Evolutionary conservation across 2,888 invertebrate species (phyloP).

Genomic region (Agrotis exclamationis): DNA sequence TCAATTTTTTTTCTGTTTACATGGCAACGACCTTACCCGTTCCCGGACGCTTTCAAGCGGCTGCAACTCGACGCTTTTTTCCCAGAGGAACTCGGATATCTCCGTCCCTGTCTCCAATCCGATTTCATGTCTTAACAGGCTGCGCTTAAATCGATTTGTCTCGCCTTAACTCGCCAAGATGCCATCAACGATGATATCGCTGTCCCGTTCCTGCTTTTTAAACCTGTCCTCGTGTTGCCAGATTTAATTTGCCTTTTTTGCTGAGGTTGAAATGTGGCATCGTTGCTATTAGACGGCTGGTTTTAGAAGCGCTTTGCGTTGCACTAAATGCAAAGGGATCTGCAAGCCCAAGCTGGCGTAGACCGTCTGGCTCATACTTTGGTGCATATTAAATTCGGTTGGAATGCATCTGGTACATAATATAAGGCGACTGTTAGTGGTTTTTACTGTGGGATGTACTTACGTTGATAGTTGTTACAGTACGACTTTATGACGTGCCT

Average conservation of each 20-base stretch:
- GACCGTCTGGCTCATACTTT: constrained; percentile 27
- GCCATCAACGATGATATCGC: constrained; percentile 72
- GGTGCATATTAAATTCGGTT: constrained; percentile 61
- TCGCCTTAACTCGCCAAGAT: constrained; percentile 81
- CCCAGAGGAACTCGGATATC: constrained; percentile 70
- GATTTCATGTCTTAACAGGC: constrained; percentile 80
- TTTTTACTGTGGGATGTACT: constrained; percentile 49
- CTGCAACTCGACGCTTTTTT: constrained; percentile 72
- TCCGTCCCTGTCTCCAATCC: constrained; percentile 77
- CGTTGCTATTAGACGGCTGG: constrained; percentile 66
- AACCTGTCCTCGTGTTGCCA: constrained; percentile 80
- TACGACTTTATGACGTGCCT: constrained; percentile 44
- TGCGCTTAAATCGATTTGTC: constrained; percentile 84
- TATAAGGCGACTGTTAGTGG: constrained; percentile 49
- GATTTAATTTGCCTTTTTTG: constrained; percentile 83
- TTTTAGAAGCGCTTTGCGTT: constrained; percentile 70
- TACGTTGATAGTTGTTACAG: constrained; percentile 52
- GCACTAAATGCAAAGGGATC: constrained; percentile 58
- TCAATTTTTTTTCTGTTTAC: constrained; percentile 79
- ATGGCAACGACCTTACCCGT: constrained; percentile 84
- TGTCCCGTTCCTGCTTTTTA: constrained; percentile 76
- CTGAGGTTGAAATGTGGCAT: constrained; percentile 68
- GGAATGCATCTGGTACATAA: constrained; percentile 44
- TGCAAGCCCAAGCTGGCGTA: constrained; percentile 55
- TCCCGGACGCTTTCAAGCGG: constrained; percentile 67